Evolutionary conservation across 1,140 invertebrate genomes (phyloP), one percentile per base, ranked within the genome.

Genomic region (Psix sp.): DNA sequence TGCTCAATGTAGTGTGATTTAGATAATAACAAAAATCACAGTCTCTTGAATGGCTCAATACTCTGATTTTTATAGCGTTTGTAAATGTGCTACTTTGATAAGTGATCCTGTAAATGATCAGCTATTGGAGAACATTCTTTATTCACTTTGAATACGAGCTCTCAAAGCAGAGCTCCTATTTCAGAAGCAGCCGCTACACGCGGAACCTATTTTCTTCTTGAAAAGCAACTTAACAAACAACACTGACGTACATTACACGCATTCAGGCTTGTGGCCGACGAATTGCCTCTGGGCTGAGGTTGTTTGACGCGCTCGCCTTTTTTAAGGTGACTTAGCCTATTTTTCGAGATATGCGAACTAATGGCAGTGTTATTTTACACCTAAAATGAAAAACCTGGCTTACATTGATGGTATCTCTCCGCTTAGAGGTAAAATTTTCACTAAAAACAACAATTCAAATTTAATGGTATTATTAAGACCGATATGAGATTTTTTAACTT

Each of bases 141-240:
- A 70, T 54, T 68, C 54, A 52, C 65, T 68, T 68, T 68, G 66
- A 70, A 39, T 14, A 13, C 52, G 3, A 38, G 26, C 16, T 49
- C 59, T 59, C 45, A 68, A 68, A 59, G 54, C 20, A 36, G 31
- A 14, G 33, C 26, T 40, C 13, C 14, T 43, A 45, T 66, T 73
- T 74, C 67, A 48, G 43, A 62, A 63, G 49, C 39, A 29, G n/a
- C 43, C 40, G 40, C 71, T 7, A 48, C 49, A 60, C 60, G 17
- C 35, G 21, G 6, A 70, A 42, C 42, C 56, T 33, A 65, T 65
- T 73, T 73, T 59, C 59, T 59, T 57, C 48, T 40, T 73, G 48
- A 73, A 73, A 73, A 73, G 70, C 68, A 17, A 59, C 60, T 60
- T 66, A 60, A 66, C 60, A 73, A 73, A 73, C 70, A 73, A 29